Conservation (phyloP, 1,140 invertebrate genomes). For the Penaeus japonicus region DNA sequence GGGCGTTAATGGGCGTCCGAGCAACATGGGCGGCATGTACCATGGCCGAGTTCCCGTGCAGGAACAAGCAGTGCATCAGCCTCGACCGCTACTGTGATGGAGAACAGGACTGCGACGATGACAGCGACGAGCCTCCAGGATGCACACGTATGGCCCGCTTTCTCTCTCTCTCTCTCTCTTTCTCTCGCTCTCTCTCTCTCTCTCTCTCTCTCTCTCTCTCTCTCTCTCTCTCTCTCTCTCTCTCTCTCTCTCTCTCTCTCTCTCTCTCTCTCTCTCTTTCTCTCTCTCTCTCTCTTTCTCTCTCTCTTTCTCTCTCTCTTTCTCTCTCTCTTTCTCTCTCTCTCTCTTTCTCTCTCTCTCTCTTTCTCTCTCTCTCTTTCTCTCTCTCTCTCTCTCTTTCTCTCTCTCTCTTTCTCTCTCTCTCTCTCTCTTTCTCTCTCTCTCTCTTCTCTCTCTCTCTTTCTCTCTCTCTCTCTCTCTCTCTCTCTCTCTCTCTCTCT, state of each 20-base stretch:
- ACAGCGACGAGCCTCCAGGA: slow-evolving; percentile 55
- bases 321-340: no score
- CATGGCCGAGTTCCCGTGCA: slow-evolving; percentile 51
- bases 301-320: not conserved
- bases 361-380: no score
- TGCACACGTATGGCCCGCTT: slow-evolving; percentile 34
- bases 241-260: no score
- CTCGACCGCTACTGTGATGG: slow-evolving; percentile 58
- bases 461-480: not conserved
- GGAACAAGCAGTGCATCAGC: slow-evolving; percentile 53
- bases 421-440: not conserved
- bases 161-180: not conserved
- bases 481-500: not conserved
- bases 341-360: no score
- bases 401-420: slow-evolving; percentile 4
- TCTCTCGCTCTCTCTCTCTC: not conserved
- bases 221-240: not conserved
- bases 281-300: no score
- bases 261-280: no score
- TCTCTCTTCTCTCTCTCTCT: not conserved
- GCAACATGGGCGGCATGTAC: slow-evolving; percentile 29
- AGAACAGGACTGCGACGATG: slow-evolving; percentile 51
- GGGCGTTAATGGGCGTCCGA: slow-evolving; percentile 18
- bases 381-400: not conserved
- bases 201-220: not conserved